These are phyloP conservation scores for Apoderus coryli DNA, from an alignment of 2,888 invertebrate species.

Conservation along the genomic window DNA sequence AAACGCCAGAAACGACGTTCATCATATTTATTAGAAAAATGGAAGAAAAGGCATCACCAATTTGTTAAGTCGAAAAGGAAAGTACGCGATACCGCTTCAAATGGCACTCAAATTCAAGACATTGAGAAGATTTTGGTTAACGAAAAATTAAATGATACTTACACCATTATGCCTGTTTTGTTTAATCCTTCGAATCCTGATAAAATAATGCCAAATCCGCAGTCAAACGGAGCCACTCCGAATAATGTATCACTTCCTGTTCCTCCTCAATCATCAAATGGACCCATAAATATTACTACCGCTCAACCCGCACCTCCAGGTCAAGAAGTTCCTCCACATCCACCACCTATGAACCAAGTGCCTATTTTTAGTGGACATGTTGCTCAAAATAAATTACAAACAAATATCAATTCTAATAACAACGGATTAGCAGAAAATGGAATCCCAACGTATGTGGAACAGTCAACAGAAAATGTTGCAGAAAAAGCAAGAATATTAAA, in stretches of 20 bases:
- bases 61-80: conserved; percentile 7
- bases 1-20: conserved; percentile 15
- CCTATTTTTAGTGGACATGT: neutral
- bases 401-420: too few species aligned
- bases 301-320: neutral
- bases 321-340: too few species aligned
- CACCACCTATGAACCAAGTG: neutral
- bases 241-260: too few species aligned
- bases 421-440: too few species aligned
- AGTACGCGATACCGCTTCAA: conserved; percentile 7
- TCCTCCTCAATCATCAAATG: neutral
- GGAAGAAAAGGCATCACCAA: conserved; percentile 11
- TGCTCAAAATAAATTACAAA: too few species aligned
- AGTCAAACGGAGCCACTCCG: too few species aligned
- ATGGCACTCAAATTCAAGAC: conserved; percentile 10
- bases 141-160: conserved; percentile 16
- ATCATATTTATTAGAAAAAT: conserved; percentile 14
- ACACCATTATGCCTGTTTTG: conserved; percentile 18
- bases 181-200: conserved; percentile 15
- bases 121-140: conserved; percentile 18
- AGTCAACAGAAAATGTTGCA: neutral
- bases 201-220: too few species aligned
- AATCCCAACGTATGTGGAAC: too few species aligned
- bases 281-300: neutral
- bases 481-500: conserved; percentile 7